Base-by-base conservation (phyloP, 2,888 invertebrate species). In the Atethmia centrago region DNA sequence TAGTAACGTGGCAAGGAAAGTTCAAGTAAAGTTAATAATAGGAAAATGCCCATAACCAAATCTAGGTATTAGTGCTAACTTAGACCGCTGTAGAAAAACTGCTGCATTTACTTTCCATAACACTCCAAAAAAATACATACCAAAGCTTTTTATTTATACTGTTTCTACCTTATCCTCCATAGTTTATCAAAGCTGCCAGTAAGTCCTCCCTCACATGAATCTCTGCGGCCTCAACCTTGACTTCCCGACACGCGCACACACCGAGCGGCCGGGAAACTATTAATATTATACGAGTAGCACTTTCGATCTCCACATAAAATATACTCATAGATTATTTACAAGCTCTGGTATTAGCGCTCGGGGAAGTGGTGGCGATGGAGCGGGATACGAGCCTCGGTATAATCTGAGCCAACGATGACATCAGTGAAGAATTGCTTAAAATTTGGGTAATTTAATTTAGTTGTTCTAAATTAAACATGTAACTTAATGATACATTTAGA, bases 241-340 rank as follows among this genome's bases (percentile, higher is more conserved):
- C 67, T 49, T 12, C 14, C n/a, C 58, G 51, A 25, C n/a, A 49
- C 55, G 58, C 49, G 21, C 12, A 49, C 66, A 51, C 3, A 16
- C 51, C 55, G 36, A 53, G 25, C 59, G 72, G 28, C 8, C 53
- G 58, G 36, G 36, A 58, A 45, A 42, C 65, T 63, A 79, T 80
- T 28, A 73, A 80, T 83, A 79, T 78, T 80, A 55, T 12, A n/a
- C n/a, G n/a, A n/a, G n/a, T n/a, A 83, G 61, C n/a, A 63, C 66
- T 65, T 78, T 73, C 68, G 73, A 83, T 73, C 69, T 51, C 62
- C 65, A 67, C 79, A 70, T 78, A 83, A 80, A 82, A 77, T 73
- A 66, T 59, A 47, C 62, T 82, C 56, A 25, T 77, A 40, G 40
- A 59, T 78, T 78, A 80, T 80, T 78, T 72, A 80, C 47, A 42